Base-by-base conservation (phyloP, 2,797 vertebrate species). In the Onychomys leucogaster region DNA sequence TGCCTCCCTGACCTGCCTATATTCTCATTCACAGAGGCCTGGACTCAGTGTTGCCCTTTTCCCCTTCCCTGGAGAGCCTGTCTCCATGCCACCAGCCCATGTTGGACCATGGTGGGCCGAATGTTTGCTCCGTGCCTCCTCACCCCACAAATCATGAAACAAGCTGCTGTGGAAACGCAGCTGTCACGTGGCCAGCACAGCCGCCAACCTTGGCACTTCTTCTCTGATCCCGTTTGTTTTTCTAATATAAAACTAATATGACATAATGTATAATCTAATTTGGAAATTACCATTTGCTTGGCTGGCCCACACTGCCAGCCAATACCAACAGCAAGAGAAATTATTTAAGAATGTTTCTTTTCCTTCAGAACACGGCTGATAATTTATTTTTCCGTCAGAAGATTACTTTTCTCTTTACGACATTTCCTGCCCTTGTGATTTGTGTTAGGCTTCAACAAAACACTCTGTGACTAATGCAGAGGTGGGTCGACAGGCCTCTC, bases 231-330 rank as follows among this genome's bases (percentile, higher is more conserved):
- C 98, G 98, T 99, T 99, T 99, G 98, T 99, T 99, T 99, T 98
- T 98, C 98, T 99, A 99, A 99, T 99, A 99, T 99, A 99, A 99
- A 99, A 98, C 99, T 99, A 99, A 99, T 99, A 99, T 99, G 99
- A 99, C 99, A 99, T 99, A 99, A 99, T 99, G 98, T 99, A 98
- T 99, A 99, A 99, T 99, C 99, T 99, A 99, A 99, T 99, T 99
- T 99, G 98, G 98, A 99, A 99, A 99, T 99, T 99, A 99, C 98
- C 99, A 99, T 99, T 99, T 98, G 98, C 98, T 98, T 98, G 98
- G 98, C 98, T 98, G 98, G 98, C 99, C 98, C 98, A 98, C 97
- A 96, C 98, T 98, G 97, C 98, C 98, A 98, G 99, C 99, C 99
- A 99, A 99, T 98, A 99, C 98, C 98, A 99, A 99, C 99, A 99